Percentiles rank a stretch among this genome's conserved stretches.
phyloP scores from a whole-genome alignment of 2,888 invertebrate genomes.

The Xestobium rufovillosum region DNA sequence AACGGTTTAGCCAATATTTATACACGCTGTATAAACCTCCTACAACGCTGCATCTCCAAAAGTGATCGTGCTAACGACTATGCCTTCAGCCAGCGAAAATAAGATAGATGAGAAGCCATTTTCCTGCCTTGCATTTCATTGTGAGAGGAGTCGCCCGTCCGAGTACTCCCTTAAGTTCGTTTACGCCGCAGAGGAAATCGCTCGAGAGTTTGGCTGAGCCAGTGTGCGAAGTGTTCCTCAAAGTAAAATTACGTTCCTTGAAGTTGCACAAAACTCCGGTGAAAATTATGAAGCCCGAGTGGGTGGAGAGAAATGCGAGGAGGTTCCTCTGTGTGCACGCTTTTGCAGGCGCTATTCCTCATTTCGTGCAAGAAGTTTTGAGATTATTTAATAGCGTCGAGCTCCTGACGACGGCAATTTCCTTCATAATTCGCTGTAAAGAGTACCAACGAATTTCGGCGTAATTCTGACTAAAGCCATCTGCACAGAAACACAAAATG shows the following conservation, averaged over 20 bases:
- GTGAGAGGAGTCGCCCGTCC: slow-evolving; percentile 26
- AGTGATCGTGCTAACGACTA: no score
- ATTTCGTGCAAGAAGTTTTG: no score
- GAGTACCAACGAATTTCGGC: no score
- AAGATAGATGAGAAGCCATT: slow-evolving; percentile 42
- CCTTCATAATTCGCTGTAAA: no score
- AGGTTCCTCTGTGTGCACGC: slow-evolving; percentile 14
- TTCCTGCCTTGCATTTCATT: slow-evolving; percentile 41
- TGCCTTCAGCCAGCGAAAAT: slow-evolving; percentile 40
- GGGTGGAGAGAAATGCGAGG: slow-evolving; percentile 19
- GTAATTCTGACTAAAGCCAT: no score
- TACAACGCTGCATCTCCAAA: no score
- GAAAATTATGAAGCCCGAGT: slow-evolving; percentile 37
- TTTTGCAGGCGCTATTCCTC: no score
- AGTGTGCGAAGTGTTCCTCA: slow-evolving; percentile 35
- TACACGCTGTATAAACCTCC: no score
- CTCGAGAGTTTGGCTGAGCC: slow-evolving; percentile 25
- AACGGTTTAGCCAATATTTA: no score
- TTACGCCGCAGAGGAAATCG: slow-evolving; percentile 6
- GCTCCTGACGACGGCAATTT: no score
- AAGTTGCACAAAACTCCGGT: slow-evolving; percentile 41
- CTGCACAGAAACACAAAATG: no score
- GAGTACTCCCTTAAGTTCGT: slow-evolving; percentile 14
- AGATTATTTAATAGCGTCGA: no score
- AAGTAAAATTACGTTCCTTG: slow-evolving; percentile 42